A percentile compares a stretch with the other conserved stretches of the same genome.
Conservation (phyloP, 2,888 invertebrate species). For the Campoletis raptor region DNA sequence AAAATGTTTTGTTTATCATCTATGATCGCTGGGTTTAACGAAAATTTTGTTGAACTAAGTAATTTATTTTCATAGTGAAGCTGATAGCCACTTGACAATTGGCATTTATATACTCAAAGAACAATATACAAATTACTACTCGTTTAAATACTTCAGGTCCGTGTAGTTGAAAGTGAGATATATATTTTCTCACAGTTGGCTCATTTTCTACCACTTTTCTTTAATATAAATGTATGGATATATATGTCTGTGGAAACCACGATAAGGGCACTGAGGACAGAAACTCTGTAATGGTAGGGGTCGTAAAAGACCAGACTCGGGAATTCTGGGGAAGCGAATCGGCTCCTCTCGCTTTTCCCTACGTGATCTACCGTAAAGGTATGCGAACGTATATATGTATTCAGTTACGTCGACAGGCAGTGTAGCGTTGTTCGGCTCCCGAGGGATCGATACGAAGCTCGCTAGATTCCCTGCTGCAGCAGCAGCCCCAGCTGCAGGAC, state of each 20-base stretch:
- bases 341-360: constrained; percentile 55
- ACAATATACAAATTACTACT: not conserved
- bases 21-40: too few species aligned
- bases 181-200: not conserved
- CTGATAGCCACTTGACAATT: not conserved
- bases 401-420: constrained; percentile 36
- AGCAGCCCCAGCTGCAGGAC: constrained; percentile 67
- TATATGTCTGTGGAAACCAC: constrained; percentile 19
- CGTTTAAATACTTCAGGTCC: not conserved
- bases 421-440: constrained; percentile 68
- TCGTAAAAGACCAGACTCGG: constrained; percentile 46
- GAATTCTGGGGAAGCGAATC: constrained; percentile 61
- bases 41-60: too few species aligned
- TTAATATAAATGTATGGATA: not conserved
- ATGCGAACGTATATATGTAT: constrained; percentile 30
- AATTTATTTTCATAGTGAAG: too few species aligned
- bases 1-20: too few species aligned
- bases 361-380: constrained; percentile 72
- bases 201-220: constrained; percentile 14
- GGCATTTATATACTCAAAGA: not conserved
- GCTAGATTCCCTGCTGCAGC: constrained; percentile 63
- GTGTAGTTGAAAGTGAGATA: not conserved
- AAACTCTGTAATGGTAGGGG: constrained; percentile 57
- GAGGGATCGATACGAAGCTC: constrained; percentile 78
- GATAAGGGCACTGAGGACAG: constrained; percentile 45